Evolutionary conservation across 2,888 invertebrate genomes (phyloP), one percentile per base, ranked within the genome.

Genomic region (Sphaerophoria taeniata): DNA sequence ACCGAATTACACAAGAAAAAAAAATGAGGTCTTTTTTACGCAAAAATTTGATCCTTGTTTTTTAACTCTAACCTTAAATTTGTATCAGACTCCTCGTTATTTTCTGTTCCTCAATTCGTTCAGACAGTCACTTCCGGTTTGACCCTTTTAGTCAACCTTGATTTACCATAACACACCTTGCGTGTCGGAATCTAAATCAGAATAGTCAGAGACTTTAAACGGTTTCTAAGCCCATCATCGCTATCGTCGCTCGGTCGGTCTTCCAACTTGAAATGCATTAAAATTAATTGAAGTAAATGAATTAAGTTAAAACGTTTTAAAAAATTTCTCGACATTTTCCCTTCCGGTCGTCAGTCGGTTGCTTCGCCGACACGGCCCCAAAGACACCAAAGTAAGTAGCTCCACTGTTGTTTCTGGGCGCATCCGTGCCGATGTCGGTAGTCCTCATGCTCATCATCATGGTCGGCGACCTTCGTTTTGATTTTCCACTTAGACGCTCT

Each of bases 261-360:
- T 24, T 2, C 51, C 56, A 53, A 53, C 72, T 43, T 77, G 70
- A 85, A 85, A 85, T 81, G 81, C 85, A 85, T 85, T 85, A 80
- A 81, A 81, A 77, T 85, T 85, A 85, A 85, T 85, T 85, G 85
- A 85, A 85, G 85, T 85, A 85, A 85, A 77, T 85, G 77, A 85
- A 85, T 85, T 80, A 85, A 81, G 85, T 85, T 85, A 85, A 85
- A 85, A 77, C 76, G 85, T 58, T 85, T 85, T 85, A 73, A 72
- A 80, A 76, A 63, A 63, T 70, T 56, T 36, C 61, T 71, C 71
- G 14, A 11, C 67, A 51, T 39, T 60, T 51, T 43, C n/a, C 56
- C 45, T 36, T 11, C 43, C 39, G 12, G 16, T 16, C 3, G 36
- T 33, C 11, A 34, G n/a, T 34, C 34, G 53, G 12, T 39, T 12